A percentile compares a stretch with the other conserved stretches of the same genome.
Evolutionary conservation across 2,888 invertebrate species (phyloP).

Genomic region (Trilocha varians): DNA sequence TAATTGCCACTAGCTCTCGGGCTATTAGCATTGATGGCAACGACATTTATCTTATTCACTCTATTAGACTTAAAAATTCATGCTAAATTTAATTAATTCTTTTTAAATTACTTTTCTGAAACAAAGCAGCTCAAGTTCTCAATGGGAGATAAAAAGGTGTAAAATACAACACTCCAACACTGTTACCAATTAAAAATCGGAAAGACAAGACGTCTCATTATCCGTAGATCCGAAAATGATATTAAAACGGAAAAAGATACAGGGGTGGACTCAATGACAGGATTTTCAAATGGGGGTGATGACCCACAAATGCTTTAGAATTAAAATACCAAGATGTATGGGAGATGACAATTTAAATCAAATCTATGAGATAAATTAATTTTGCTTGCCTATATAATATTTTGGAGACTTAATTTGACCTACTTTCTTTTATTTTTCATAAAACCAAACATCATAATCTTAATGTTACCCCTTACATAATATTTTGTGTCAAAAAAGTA

Average conservation of each 20-base stretch:
- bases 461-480: too few relatives aligned
- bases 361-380: too few relatives aligned
- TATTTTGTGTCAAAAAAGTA: too few relatives aligned
- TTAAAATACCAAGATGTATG: too few relatives aligned
- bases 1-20: background rate
- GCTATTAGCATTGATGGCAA: background rate
- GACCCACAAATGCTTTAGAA: too few relatives aligned
- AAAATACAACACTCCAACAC: background rate
- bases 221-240: background rate
- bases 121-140: background rate
- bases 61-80: too few relatives aligned
- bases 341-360: too few relatives aligned
- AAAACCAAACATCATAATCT: too few relatives aligned
- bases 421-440: too few relatives aligned
- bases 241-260: background rate
- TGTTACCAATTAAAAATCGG: slow-evolving; percentile 1
- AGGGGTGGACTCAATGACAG: background rate
- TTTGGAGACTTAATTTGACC: background rate
- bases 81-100: background rate
- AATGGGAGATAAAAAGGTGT: background rate
- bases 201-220: slow-evolving; percentile 1
- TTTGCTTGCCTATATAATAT: too few relatives aligned
- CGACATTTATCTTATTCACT: too few relatives aligned
- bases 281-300: too few relatives aligned
- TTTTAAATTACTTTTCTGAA: background rate